phyloP scores from a whole-genome alignment of 2,888 invertebrate genomes.

The Apamea monoglypha region DNA sequence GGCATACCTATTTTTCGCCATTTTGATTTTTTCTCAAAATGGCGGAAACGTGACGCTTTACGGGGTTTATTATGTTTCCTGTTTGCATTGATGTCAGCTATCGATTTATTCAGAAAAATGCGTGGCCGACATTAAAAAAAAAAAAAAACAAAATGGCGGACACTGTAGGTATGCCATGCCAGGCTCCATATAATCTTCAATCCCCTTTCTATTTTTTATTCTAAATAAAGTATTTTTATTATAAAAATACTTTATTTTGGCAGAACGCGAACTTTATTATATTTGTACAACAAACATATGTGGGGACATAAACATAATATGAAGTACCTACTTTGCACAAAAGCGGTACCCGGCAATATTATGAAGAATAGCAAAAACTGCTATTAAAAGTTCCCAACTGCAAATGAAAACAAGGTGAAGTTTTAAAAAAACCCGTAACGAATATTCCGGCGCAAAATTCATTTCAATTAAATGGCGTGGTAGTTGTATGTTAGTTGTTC shows the following conservation, averaged over 20 bases:
- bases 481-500: slow-evolving; percentile 48
- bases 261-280: neutral
- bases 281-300: neutral
- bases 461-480: slow-evolving; percentile 60
- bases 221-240: too few species aligned
- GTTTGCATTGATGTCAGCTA: neutral
- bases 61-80: neutral
- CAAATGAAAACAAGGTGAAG: slow-evolving; percentile 27
- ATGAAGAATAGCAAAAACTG: slow-evolving; percentile 21
- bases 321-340: neutral
- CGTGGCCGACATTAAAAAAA: neutral
- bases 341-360: neutral
- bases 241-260: neutral
- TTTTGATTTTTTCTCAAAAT: neutral
- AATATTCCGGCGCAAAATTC: slow-evolving; percentile 45
- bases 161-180: neutral
- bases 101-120: neutral
- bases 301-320: neutral
- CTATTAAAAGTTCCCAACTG: slow-evolving; percentile 24
- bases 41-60: neutral
- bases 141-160: neutral
- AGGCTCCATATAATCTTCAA: neutral
- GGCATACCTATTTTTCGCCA: too few species aligned
- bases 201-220: neutral
- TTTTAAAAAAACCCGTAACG: slow-evolving; percentile 29